Conservation (phyloP, 2,113 vertebrate species). For the Glareola pratincola region DNA sequence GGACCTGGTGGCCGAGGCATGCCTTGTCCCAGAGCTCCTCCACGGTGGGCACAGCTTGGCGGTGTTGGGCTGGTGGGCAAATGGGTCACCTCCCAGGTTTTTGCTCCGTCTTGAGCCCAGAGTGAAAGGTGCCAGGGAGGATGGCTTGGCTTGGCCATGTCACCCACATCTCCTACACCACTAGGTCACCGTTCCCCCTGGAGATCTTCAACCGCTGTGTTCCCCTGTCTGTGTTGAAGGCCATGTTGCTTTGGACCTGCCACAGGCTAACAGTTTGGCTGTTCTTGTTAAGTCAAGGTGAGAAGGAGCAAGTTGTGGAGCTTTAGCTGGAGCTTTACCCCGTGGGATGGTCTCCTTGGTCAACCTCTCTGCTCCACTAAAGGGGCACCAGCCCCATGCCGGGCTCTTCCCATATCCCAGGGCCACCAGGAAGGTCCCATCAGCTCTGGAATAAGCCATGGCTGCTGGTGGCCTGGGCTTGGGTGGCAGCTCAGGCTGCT, state of each 20-base stretch:
- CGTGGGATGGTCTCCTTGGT: background rate
- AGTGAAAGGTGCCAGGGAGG: accelerated
- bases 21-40: background rate
- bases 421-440: background rate
- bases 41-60: background rate
- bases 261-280: background rate
- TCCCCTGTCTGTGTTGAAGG: background rate
- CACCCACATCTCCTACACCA: background rate
- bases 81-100: background rate
- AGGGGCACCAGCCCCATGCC: background rate
- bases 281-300: background rate
- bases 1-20: background rate
- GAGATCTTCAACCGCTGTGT: background rate
- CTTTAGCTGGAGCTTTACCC: background rate
- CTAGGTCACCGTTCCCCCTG: background rate
- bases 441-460: background rate
- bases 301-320: background rate
- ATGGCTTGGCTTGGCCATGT: background rate
- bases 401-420: background rate
- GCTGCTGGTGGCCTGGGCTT: background rate
- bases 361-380: background rate
- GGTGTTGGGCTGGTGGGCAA: background rate
- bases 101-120: background rate
- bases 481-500: background rate
- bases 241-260: background rate